phyloP scores from a whole-genome alignment of 2,888 invertebrate species.

The Drosophila meridionalis region DNA sequence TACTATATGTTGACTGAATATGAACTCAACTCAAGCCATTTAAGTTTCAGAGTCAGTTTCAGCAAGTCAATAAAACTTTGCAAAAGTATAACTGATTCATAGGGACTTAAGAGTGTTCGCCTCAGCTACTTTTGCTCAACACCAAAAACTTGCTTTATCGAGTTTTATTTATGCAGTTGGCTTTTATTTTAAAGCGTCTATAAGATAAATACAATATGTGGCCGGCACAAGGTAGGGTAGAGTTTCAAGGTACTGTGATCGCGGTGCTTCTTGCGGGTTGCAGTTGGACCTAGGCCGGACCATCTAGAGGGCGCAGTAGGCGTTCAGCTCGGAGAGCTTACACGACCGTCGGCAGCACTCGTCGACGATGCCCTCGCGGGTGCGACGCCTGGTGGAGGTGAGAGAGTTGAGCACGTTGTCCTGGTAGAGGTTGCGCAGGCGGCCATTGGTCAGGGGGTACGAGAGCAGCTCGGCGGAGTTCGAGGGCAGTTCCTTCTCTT shows the following conservation, averaged over 20 bases:
- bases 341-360: constrained; percentile 57
- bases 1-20: too few relatives aligned
- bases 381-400: constrained; percentile 57
- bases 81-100: too few relatives aligned
- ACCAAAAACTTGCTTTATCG: background rate
- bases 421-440: constrained; percentile 43
- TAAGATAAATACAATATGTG: constrained; percentile 30
- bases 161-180: constrained; percentile 36
- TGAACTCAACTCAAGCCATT: too few relatives aligned
- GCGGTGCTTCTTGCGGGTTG: constrained; percentile 17
- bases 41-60: too few relatives aligned
- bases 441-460: constrained; percentile 36
- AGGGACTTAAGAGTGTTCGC: too few relatives aligned
- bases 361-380: constrained; percentile 58
- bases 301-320: constrained; percentile 53
- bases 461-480: constrained; percentile 33
- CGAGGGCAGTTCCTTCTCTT: constrained; percentile 50
- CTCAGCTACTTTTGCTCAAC: background rate
- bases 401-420: constrained; percentile 50
- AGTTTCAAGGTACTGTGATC: constrained; percentile 37
- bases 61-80: too few relatives aligned
- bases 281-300: too few relatives aligned
- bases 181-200: constrained; percentile 51
- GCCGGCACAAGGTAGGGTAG: constrained; percentile 14
- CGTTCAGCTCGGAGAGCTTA: constrained; percentile 16